These are phyloP conservation scores for Lepidurus couesii DNA, from an alignment of 1,140 invertebrate species.

Conservation along the genomic window DNA sequence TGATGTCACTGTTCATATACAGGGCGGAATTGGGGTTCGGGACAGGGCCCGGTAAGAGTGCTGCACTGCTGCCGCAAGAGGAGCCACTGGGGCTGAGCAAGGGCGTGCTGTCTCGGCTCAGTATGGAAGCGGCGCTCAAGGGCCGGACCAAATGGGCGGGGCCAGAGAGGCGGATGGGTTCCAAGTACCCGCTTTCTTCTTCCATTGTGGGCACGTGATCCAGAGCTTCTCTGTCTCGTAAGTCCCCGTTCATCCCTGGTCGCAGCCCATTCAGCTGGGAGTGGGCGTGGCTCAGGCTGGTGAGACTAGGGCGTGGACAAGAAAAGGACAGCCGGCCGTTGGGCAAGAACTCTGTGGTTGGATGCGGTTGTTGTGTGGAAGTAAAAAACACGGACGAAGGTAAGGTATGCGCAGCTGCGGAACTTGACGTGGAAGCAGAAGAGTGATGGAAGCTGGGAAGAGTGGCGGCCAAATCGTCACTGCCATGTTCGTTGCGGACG, in stretches of 20 bases:
- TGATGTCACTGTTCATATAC: slow-evolving; percentile 35
- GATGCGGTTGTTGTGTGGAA: background rate
- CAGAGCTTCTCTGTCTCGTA: background rate
- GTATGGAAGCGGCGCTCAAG: slow-evolving; percentile 28
- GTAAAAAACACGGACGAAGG: slow-evolving; percentile 22
- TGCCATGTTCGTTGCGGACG: slow-evolving; percentile 25
- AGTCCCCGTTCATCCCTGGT: slow-evolving; percentile 20
- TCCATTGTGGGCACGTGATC: slow-evolving; percentile 31
- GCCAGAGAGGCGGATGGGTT: slow-evolving; percentile 34
- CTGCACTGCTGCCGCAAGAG: background rate
- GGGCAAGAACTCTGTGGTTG: background rate
- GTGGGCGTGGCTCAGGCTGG: background rate
- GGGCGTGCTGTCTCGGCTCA: slow-evolving; percentile 32
- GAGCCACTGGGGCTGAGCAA: slow-evolving; percentile 17
- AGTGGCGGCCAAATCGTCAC: slow-evolving; percentile 7
- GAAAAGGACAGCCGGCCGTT: background rate
- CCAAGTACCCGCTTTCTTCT: slow-evolving; percentile 37
- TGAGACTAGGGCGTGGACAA: slow-evolving; percentile 16
- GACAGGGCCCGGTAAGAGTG: slow-evolving; percentile 27
- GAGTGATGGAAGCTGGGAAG: slow-evolving; percentile 28
- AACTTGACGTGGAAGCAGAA: slow-evolving; percentile 3
- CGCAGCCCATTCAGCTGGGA: background rate
- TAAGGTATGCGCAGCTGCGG: background rate
- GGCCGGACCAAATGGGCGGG: slow-evolving; percentile 25
- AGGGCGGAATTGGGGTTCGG: slow-evolving; percentile 26